Base-by-base conservation (phyloP, 1,140 invertebrate species). In the Metaphire vulgaris region DNA sequence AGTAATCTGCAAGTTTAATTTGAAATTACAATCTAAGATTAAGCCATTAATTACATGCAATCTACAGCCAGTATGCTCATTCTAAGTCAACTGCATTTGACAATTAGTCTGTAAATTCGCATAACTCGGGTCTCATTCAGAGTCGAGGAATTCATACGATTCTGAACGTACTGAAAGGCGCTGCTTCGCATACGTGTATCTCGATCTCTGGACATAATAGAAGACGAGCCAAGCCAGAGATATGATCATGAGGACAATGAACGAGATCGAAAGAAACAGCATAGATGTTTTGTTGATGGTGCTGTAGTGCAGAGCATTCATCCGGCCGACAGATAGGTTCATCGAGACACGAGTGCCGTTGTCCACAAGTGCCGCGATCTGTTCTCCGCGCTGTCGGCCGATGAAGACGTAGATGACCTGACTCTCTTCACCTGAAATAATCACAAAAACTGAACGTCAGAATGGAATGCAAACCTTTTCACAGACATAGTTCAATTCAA, bases 211-310 rank as follows among this genome's bases (percentile, higher is more conserved):
- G 56, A 96, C 91, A 84, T 96, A 96, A 87, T 97, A 97, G 87
- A 96, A 96, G 28, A 96, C 90, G 0, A 97, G 89, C 95, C 95
- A 97, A 0, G 93, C 92, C 77, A 96, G 86, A 0, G 93, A 95
- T 66, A 96, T 95, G 77, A 96, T 91, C 93, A 96, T 95, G 71
- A 96, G 88, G 68, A 97, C 92, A 78, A 96, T 95, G 86, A 97
- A 97, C 0, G 94, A 96, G 77, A 96, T 93, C 26, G 93, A 95
- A 1, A 97, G 93, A 86, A 97, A 96, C 71, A 96, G 86, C 75
- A 96, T 93, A 0, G 93, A 94, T 0, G 84, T 86, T 71, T 84
- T 85, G 81, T 82, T 86, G 71, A 86, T 81, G 65, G 77, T 56
- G 41, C 41, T 56, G 68, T 72, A 73, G 34, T 33, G 65, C 28